These are phyloP conservation scores for Corydoras sp. DNA, from an alignment of 2,113 vertebrate species.

Conservation along the genomic window DNA sequence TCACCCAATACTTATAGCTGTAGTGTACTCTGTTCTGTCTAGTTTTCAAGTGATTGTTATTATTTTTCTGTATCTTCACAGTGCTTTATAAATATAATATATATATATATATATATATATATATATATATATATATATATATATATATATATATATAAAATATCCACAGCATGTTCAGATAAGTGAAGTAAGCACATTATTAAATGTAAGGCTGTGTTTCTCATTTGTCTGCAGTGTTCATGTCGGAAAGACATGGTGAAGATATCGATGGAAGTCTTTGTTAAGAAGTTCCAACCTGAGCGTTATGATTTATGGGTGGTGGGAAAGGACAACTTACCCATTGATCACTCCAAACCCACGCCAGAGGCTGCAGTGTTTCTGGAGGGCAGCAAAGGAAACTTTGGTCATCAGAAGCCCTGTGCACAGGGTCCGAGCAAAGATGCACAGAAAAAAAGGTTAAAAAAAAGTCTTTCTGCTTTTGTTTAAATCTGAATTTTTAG, in stretches of 20 bases:
- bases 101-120: too few species aligned
- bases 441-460: conserved; percentile 56
- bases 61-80: too few species aligned
- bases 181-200: neutral
- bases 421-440: conserved; percentile 42
- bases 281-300: conserved; percentile 89
- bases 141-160: too few species aligned
- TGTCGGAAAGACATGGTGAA: conserved; percentile 98
- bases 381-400: conserved; percentile 49
- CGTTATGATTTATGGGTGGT: conserved; percentile 92
- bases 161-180: too few species aligned
- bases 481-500: neutral
- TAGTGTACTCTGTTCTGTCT: too few species aligned
- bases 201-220: neutral
- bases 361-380: conserved; percentile 82
- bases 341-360: conserved; percentile 85
- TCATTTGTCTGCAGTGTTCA: conserved; percentile 71
- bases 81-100: too few species aligned
- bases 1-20: too few species aligned
- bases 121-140: too few species aligned
- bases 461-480: neutral
- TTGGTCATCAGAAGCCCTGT: conserved; percentile 32
- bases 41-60: too few species aligned
- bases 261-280: conserved; percentile 97
- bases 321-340: conserved; percentile 79